These are phyloP conservation scores for Caretta caretta DNA, from an alignment of 2,113 vertebrate species.

Conservation along the genomic window DNA sequence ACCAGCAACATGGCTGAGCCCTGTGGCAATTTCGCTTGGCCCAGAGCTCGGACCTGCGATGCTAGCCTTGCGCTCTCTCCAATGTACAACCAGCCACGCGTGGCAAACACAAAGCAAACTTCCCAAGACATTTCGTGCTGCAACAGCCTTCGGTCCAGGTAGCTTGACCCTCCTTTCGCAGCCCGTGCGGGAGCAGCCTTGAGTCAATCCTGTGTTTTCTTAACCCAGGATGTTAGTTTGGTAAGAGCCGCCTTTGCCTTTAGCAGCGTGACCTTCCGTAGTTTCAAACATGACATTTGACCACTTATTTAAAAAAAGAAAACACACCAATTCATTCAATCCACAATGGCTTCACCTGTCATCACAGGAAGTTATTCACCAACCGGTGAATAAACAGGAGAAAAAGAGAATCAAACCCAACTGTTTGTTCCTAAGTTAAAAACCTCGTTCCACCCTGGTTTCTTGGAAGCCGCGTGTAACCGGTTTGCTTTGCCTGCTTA, in stretches of 20 bases:
- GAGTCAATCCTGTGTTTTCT: not conserved
- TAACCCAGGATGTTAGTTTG: not conserved
- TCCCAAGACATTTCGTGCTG: not conserved
- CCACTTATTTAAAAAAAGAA: not conserved
- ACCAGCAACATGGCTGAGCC: too few species aligned
- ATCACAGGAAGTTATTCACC: not conserved
- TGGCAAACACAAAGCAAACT: not conserved
- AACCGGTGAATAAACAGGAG: not conserved
- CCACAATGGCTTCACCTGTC: not conserved
- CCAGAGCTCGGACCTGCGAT: too few species aligned
- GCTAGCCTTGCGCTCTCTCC: too few species aligned
- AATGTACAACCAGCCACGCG: too few species aligned
- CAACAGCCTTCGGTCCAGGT: not conserved
- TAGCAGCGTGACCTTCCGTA: not conserved
- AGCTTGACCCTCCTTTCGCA: not conserved
- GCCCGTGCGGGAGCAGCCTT: not conserved
- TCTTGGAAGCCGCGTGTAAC: not conserved
- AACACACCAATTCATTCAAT: not conserved
- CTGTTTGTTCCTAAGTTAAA: not conserved
- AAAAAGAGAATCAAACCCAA: not conserved
- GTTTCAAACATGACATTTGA: not conserved
- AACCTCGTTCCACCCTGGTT: not conserved
- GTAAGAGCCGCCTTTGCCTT: too few species aligned
- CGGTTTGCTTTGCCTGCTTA: not conserved
- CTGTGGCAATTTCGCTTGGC: too few species aligned